Percentiles rank a stretch among this genome's conserved stretches.
phyloP scores from a whole-genome alignment of 1,140 invertebrate species.

The Drosophila mojavensis region DNA sequence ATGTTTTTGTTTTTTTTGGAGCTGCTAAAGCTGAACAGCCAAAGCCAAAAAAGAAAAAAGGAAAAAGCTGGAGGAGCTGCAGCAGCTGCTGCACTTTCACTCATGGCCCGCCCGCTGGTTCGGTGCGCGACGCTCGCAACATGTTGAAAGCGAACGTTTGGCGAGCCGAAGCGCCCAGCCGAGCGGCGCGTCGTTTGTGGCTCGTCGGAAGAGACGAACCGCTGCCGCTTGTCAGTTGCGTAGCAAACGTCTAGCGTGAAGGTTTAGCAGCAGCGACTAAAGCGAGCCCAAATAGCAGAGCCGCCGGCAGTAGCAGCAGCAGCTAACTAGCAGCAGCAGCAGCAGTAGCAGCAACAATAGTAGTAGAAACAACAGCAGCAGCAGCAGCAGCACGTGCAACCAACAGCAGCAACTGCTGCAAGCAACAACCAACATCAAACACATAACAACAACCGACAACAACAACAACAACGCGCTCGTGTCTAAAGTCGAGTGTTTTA shows the following conservation, averaged over 20 bases:
- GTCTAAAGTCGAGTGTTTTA: slow-evolving; percentile 33
- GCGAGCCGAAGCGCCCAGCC: slow-evolving; percentile 26
- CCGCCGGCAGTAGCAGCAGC: slow-evolving; percentile 20
- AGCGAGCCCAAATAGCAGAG: slow-evolving; percentile 1
- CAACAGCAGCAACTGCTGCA: slow-evolving; percentile 17
- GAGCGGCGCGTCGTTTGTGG: slow-evolving; percentile 12
- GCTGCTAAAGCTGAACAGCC: slow-evolving; percentile 11
- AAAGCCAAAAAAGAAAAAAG: neutral
- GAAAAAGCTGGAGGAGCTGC: neutral
- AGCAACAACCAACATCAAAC: slow-evolving; percentile 13
- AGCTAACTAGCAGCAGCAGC: slow-evolving; percentile 31
- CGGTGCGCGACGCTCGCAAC: slow-evolving; percentile 37
- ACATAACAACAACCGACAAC: neutral
- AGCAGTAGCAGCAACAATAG: slow-evolving; percentile 6
- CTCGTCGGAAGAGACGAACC: slow-evolving; percentile 25
- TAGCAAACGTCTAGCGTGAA: slow-evolving; percentile 72
- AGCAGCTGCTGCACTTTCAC: slow-evolving; percentile 35
- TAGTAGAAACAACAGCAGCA: slow-evolving; percentile 16
- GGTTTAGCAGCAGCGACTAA: slow-evolving; percentile 50
- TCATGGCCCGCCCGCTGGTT: slow-evolving; percentile 6
- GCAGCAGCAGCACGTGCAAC: slow-evolving; percentile 28
- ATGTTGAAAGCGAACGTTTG: slow-evolving; percentile 48
- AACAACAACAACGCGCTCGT: slow-evolving; percentile 16
- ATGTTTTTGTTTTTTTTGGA: neutral
- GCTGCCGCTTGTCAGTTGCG: slow-evolving; percentile 61